Conservation (phyloP, 2,113 vertebrate genomes). For the Laterallus jamaicensis region DNA sequence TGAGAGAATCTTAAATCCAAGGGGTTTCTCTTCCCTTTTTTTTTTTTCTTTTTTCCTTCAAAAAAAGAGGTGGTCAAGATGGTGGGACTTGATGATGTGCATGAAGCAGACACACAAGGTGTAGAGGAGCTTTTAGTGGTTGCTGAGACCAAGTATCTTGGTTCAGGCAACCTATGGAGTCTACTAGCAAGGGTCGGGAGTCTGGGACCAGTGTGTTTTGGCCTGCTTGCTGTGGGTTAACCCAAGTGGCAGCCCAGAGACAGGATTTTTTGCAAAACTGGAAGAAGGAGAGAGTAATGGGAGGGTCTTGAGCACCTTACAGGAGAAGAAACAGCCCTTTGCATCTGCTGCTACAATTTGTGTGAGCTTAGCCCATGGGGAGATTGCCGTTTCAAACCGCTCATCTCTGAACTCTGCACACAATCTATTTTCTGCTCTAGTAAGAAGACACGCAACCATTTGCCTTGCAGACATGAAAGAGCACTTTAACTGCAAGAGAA, state of each 20-base stretch:
- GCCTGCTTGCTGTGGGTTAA: neutral
- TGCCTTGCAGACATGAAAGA: neutral
- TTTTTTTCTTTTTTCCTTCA: too few species aligned
- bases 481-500: conserved; percentile 2
- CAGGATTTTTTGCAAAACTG: neutral
- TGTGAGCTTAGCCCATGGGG: neutral
- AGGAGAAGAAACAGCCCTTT: neutral
- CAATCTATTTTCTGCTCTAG: conserved; percentile 11
- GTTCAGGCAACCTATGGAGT: neutral
- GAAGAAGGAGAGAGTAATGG: neutral
- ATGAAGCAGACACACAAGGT: neutral
- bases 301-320: neutral
- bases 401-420: neutral
- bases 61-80: neutral
- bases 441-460: neutral
- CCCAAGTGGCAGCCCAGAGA: neutral
- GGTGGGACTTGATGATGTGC: neutral
- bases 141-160: neutral
- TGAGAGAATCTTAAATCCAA: neutral
- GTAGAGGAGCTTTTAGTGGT: neutral
- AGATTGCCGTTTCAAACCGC: neutral
- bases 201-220: neutral
- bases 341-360: neutral
- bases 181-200: neutral
- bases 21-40: neutral